Evolutionary conservation across 2,113 vertebrate species (phyloP).

Genomic region (Melanotaenia duboulayi): DNA sequence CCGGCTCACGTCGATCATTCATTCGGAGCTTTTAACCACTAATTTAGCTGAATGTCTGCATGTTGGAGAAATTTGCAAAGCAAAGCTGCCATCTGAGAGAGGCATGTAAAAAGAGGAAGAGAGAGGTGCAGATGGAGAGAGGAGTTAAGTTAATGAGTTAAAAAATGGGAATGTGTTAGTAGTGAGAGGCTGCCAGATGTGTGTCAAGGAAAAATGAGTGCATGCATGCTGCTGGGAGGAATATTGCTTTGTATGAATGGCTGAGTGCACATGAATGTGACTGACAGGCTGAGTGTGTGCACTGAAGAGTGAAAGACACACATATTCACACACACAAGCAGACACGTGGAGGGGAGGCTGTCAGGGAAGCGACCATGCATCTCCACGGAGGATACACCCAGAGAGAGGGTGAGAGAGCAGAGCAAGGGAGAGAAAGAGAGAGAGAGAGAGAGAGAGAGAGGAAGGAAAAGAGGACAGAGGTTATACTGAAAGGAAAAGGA

Average conservation of each 20-base stretch:
- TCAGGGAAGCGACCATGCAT: slow-evolving; percentile 67
- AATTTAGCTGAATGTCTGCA: no score
- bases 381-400: slow-evolving; percentile 48
- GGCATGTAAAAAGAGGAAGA: slow-evolving; percentile 8
- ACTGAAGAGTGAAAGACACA: slow-evolving; percentile 37
- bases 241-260: slow-evolving; percentile 24
- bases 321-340: slow-evolving; percentile 16
- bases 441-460: background rate
- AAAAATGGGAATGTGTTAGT: background rate
- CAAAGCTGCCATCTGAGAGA: slow-evolving; percentile 5
- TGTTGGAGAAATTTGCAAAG: no score
- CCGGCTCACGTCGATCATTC: no score
- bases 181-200: background rate
- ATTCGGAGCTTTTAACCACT: no score
- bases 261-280: slow-evolving; percentile 53
- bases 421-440: background rate
- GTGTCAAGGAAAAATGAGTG: slow-evolving; percentile 18
- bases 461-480: slow-evolving; percentile 53
- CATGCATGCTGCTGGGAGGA: background rate
- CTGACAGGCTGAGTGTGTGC: slow-evolving; percentile 51
- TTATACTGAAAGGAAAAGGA: slow-evolving; percentile 55
- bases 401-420: background rate
- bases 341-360: slow-evolving; percentile 66
- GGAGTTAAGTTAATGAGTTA: slow-evolving; percentile 26
- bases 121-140: slow-evolving; percentile 4